Percentiles rank a stretch among this genome's conserved stretches.
Evolutionary conservation across 2,113 vertebrate genomes (phyloP).

Genomic region (Suricata suricatta): DNA sequence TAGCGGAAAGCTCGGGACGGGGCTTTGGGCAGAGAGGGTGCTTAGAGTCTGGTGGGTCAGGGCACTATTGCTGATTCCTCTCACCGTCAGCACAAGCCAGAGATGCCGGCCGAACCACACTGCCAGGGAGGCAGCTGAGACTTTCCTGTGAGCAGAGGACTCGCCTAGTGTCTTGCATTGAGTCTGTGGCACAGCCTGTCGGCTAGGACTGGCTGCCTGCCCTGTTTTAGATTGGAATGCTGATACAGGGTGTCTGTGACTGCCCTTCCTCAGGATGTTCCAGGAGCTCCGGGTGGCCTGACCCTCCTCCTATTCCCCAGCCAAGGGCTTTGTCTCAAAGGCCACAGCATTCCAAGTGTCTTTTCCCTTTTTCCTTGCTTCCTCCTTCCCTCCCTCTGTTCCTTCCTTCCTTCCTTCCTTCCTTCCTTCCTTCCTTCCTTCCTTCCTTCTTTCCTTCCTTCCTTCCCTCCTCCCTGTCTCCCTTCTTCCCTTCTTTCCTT

Average conservation of each 20-base stretch:
- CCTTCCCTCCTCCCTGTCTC: rapidly evolving
- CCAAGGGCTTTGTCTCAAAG: background rate
- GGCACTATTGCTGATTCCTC: background rate
- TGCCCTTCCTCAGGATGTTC: background rate
- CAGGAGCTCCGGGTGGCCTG: background rate
- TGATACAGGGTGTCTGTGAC: background rate
- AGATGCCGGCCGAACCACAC: background rate
- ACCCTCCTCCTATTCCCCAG: background rate
- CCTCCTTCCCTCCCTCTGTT: no score
- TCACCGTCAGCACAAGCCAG: background rate
- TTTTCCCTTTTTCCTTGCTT: background rate
- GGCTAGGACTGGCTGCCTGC: background rate
- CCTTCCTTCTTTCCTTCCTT: background rate
- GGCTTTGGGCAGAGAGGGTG: background rate
- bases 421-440: no score
- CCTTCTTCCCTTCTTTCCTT: no score
- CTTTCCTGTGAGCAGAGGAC: background rate
- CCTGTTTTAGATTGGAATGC: background rate
- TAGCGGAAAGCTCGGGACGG: background rate
- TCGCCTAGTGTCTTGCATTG: background rate
- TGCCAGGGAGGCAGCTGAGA: background rate
- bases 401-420: background rate
- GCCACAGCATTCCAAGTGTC: background rate
- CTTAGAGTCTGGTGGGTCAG: background rate
- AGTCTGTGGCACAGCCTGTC: background rate